A percentile compares a stretch with the other conserved stretches of the same genome.
phyloP scores from a whole-genome alignment of 2,888 invertebrate genomes.

The Hypsopygia costalis region DNA sequence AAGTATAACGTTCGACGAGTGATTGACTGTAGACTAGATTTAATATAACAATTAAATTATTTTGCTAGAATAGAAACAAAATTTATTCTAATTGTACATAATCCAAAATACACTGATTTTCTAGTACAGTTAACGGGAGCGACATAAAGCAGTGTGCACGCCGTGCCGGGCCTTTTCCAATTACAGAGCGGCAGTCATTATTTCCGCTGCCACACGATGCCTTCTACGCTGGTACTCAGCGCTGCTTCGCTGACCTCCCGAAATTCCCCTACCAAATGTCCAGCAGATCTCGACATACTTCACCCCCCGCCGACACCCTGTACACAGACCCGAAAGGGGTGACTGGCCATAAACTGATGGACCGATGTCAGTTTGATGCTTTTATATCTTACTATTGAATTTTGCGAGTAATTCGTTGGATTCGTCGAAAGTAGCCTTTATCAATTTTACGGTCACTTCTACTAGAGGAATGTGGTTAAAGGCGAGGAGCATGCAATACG shows the following conservation, averaged over 20 bases:
- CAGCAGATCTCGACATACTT: constrained; percentile 32
- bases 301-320: constrained; percentile 4
- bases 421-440: constrained; percentile 37
- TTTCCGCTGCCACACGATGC: constrained; percentile 66
- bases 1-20: no score
- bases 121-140: background rate
- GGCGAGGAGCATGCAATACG: background rate
- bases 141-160: constrained; percentile 37
- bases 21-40: no score
- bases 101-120: background rate
- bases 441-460: constrained; percentile 28
- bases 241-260: constrained; percentile 58
- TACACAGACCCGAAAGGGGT: constrained; percentile 9
- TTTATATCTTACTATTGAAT: constrained; percentile 38
- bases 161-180: constrained; percentile 64
- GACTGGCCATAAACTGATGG: constrained; percentile 13
- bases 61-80: no score
- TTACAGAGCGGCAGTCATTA: constrained; percentile 75
- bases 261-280: constrained; percentile 48
- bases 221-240: constrained; percentile 45
- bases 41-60: no score
- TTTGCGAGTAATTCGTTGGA: constrained; percentile 35
- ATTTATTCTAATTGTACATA: no score
- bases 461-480: constrained; percentile 12
- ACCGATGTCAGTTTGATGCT: constrained; percentile 26